Percentiles rank a stretch among this genome's conserved stretches.
Evolutionary conservation across 2,797 vertebrate species (phyloP).

Genomic region (Chrysocyon brachyurus): DNA sequence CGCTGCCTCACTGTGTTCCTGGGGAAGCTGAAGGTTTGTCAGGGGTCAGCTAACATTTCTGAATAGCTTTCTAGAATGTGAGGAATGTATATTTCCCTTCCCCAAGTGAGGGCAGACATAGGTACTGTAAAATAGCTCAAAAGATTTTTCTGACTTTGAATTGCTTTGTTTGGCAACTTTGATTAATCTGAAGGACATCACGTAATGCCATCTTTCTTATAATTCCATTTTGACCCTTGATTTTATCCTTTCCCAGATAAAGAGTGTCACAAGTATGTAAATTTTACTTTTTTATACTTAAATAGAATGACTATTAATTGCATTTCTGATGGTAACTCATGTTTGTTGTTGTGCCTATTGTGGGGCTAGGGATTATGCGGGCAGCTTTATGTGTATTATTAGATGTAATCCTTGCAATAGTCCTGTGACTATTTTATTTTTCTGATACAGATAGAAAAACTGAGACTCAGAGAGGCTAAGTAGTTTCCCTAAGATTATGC

Average conservation of each 20-base stretch:
- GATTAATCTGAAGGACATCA: constrained; percentile 23
- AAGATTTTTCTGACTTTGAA: constrained; percentile 55
- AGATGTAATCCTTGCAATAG: not conserved
- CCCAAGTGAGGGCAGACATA: not conserved
- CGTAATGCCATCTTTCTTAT: not conserved
- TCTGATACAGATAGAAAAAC: not conserved
- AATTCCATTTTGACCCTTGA: not conserved
- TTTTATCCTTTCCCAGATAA: not conserved
- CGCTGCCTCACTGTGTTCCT: not conserved
- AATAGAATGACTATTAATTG: not conserved
- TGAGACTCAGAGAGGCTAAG: not conserved
- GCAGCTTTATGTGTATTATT: not conserved
- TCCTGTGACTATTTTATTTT: not conserved
- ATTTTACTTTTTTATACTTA: not conserved
- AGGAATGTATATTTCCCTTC: not conserved
- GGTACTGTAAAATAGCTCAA: not conserved
- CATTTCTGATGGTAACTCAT: not conserved
- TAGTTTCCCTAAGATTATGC: not conserved
- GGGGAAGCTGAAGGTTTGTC: constrained; percentile 57
- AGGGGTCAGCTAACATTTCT: constrained; percentile 56
- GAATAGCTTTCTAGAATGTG: not conserved
- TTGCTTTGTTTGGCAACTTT: constrained; percentile 49
- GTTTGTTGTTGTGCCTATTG: not conserved
- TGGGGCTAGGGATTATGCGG: not conserved
- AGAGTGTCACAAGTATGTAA: not conserved